Percentiles rank a stretch among this genome's conserved stretches.
Evolutionary conservation across 2,888 invertebrate genomes (phyloP).

Genomic region (Cryptophagus acutangulus): DNA sequence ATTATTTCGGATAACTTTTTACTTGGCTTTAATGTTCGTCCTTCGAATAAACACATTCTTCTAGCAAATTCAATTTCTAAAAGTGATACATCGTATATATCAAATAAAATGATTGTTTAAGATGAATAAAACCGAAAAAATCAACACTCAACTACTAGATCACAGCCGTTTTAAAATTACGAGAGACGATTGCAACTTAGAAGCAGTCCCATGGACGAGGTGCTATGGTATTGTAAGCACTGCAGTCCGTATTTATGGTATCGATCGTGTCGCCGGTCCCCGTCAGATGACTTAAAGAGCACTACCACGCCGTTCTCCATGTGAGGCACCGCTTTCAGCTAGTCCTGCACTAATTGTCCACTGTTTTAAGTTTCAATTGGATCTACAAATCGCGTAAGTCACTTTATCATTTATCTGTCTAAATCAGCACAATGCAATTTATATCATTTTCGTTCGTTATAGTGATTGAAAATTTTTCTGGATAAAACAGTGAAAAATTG

Average conservation of each 20-base stretch:
- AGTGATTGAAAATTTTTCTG: neutral
- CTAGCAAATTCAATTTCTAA: too few species aligned
- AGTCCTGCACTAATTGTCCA: slow-evolving; percentile 2
- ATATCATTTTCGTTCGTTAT: neutral
- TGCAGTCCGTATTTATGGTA: slow-evolving; percentile 46
- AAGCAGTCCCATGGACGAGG: slow-evolving; percentile 33
- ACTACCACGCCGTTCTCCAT: slow-evolving; percentile 37
- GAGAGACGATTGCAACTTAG: slow-evolving; percentile 17
- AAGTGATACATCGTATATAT: too few species aligned
- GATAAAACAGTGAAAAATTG: neutral
- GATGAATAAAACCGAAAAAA: too few species aligned
- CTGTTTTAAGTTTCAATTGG: too few species aligned
- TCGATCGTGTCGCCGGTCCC: slow-evolving; percentile 45
- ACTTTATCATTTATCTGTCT: too few species aligned
- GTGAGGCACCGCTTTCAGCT: slow-evolving; percentile 33
- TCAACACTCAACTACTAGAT: slow-evolving; percentile 7
- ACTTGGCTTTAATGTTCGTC: slow-evolving; percentile 18
- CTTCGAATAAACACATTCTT: slow-evolving; percentile 24
- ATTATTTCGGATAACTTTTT: too few species aligned
- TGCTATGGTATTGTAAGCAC: slow-evolving; percentile 46
- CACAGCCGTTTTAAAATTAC: slow-evolving; percentile 17
- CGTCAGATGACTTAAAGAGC: slow-evolving; percentile 44
- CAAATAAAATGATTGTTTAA: too few species aligned
- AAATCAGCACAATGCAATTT: too few species aligned
- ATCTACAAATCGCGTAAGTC: slow-evolving; percentile 2